Evolutionary conservation across 2,888 invertebrate genomes (phyloP), one percentile per base, ranked within the genome.

Genomic region (Digitonthophagus gazella): DNA sequence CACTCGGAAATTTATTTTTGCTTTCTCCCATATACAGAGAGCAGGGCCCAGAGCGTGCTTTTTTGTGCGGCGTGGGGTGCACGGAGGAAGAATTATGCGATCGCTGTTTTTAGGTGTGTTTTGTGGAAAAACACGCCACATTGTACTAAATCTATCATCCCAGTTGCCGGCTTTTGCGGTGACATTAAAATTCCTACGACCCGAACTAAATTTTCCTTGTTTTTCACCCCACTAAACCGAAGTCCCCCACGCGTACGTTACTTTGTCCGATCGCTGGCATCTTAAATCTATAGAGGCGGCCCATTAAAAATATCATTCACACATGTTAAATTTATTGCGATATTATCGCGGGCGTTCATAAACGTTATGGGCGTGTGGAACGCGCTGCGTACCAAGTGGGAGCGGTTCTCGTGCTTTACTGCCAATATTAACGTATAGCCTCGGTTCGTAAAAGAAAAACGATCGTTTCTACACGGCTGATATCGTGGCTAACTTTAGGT

Each of bases 291-390:
- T 8, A 44, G n/a, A n/a, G n/a, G n/a, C 66, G 71, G 66, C 73
- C 75, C 70, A 18, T 74, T 77, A 79, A 79, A 80, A 80, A 78
- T 79, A 78, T 78, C 80, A 79, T 80, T 79, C 80, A 79, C 80
- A 81, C 80, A 80, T 80, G 80, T 80, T 80, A 77, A 81, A 81
- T 80, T 80, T 81, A 81, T 80, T 80, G 80, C 80, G 80, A 78
- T 80, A 81, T 80, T 80, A 80, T 80, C 77, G 76, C 75, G 77
- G 79, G 78, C 78, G 80, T 77, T 76, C 75, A 76, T 80, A 80
- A 80, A 78, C 76, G 73, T 73, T 75, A 73, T 75, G 72, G 73
- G 73, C 76, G 76, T 76, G 19, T 44, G 28, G 28, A 44, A 44
- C 28, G 28, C 28, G 28, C 28, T 44, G 28, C 28, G 28, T 44